Evolutionary conservation across 1,140 invertebrate genomes (phyloP).

Genomic region (Dinothrombium tinctorium): DNA sequence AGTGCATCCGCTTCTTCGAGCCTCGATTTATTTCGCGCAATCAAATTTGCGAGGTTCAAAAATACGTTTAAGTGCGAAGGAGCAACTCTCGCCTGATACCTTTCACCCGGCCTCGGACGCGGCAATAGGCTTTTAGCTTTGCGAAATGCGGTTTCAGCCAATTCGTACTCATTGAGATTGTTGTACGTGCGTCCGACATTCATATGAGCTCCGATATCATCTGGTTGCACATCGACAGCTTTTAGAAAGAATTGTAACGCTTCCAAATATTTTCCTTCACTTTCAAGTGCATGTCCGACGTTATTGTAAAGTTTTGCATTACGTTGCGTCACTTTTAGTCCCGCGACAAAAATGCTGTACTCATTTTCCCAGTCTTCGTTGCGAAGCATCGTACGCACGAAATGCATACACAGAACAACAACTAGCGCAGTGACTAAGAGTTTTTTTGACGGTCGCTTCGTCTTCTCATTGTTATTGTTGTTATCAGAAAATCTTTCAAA

Average conservation of each 20-base stretch:
- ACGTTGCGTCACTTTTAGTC: conserved; percentile 59
- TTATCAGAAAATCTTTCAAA: no score
- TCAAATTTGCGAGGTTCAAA: conserved; percentile 78
- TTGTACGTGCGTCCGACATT: conserved; percentile 87
- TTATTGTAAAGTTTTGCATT: conserved; percentile 95
- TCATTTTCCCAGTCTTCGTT: conserved; percentile 42
- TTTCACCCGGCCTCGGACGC: conserved; percentile 40
- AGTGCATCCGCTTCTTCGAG: conserved; percentile 77
- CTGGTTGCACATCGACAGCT: conserved; percentile 24
- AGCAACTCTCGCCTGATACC: conserved; percentile 79
- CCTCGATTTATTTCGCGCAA: conserved; percentile 70
- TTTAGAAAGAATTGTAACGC: conserved; percentile 75
- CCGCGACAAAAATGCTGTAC: conserved; percentile 75
- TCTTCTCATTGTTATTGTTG: no score
- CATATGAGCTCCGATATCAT: conserved; percentile 46
- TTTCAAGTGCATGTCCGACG: conserved; percentile 80
- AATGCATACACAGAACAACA: no score
- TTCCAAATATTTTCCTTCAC: conserved; percentile 51
- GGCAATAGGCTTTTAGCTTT: neutral
- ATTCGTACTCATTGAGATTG: conserved; percentile 63
- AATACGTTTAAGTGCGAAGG: conserved; percentile 91
- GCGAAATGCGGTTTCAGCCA: conserved; percentile 66
- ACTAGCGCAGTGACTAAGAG: no score
- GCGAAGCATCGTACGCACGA: no score
- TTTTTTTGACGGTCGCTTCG: no score